phyloP scores from a whole-genome alignment of 2,797 vertebrate species.

The Lophura swinhoii region DNA sequence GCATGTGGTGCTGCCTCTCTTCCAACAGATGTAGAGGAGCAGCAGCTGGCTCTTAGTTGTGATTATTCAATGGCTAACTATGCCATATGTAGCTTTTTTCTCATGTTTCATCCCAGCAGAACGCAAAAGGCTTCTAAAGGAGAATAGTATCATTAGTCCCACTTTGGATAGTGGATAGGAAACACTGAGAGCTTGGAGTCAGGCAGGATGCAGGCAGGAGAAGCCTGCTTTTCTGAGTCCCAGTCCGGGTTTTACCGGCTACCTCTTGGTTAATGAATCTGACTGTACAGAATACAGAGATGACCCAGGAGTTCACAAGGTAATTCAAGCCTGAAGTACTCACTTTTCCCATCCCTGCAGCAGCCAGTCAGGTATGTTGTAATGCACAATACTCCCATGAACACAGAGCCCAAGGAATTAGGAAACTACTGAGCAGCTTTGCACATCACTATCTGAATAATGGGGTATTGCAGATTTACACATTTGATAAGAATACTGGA shows the following conservation, averaged over 20 bases:
- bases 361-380: background rate
- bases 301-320: background rate
- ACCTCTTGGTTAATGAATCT: background rate
- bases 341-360: background rate
- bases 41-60: conserved; percentile 13
- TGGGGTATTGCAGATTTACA: background rate
- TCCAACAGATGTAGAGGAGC: conserved; percentile 13
- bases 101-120: conserved; percentile 20
- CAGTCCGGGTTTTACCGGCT: conserved; percentile 20
- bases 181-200: background rate
- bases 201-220: background rate
- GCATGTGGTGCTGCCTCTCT: background rate
- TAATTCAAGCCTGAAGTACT: conserved; percentile 29
- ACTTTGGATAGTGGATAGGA: background rate
- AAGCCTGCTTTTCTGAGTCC: background rate
- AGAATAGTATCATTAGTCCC: background rate
- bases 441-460: background rate
- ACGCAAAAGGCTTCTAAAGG: conserved; percentile 9
- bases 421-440: background rate
- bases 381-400: background rate
- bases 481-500: background rate
- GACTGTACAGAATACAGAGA: background rate
- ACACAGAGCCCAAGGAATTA: background rate
- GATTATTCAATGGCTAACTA: conserved; percentile 1
- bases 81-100: background rate